phyloP scores from a whole-genome alignment of 2,888 invertebrate species.

The Thereva unica region DNA sequence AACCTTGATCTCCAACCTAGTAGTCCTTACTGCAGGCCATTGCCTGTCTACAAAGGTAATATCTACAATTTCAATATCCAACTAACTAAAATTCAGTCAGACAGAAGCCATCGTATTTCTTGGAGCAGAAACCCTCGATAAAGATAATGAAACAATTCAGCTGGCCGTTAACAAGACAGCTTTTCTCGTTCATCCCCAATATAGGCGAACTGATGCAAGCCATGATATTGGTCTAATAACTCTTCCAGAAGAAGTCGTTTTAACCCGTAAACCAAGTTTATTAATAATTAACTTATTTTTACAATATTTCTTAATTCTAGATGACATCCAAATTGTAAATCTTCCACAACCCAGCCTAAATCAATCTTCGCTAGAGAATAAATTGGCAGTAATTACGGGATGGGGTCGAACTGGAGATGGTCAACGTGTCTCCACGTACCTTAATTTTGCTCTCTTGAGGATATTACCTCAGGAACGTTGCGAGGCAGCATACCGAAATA shows the following conservation, averaged over 20 bases:
- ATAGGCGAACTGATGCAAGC: slow-evolving; percentile 44
- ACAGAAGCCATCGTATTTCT: slow-evolving; percentile 1
- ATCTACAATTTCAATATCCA: background rate
- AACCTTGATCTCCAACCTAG: slow-evolving; percentile 18
- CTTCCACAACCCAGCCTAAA: slow-evolving; percentile 39
- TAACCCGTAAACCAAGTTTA: background rate
- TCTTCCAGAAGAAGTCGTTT: slow-evolving; percentile 35
- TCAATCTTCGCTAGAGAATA: background rate
- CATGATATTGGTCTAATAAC: slow-evolving; percentile 52
- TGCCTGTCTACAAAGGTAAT: slow-evolving; percentile 40
- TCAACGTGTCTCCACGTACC: background rate
- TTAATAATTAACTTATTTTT: background rate
- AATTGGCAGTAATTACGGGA: slow-evolving; percentile 43
- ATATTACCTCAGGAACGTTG: slow-evolving; percentile 25
- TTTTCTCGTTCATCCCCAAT: slow-evolving; percentile 36
- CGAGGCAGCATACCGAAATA: background rate
- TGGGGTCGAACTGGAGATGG: slow-evolving; percentile 49
- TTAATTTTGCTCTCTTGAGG: slow-evolving; percentile 1
- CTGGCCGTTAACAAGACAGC: background rate
- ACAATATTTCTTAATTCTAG: slow-evolving; percentile 5
- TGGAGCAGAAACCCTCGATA: slow-evolving; percentile 5
- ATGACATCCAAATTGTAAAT: slow-evolving; percentile 15
- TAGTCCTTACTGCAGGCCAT: slow-evolving; percentile 28
- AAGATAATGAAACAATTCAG: background rate
- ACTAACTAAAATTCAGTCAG: background rate